These are phyloP conservation scores for Lathamus discolor DNA, from an alignment of 2,113 vertebrate genomes.

Conservation along the genomic window DNA sequence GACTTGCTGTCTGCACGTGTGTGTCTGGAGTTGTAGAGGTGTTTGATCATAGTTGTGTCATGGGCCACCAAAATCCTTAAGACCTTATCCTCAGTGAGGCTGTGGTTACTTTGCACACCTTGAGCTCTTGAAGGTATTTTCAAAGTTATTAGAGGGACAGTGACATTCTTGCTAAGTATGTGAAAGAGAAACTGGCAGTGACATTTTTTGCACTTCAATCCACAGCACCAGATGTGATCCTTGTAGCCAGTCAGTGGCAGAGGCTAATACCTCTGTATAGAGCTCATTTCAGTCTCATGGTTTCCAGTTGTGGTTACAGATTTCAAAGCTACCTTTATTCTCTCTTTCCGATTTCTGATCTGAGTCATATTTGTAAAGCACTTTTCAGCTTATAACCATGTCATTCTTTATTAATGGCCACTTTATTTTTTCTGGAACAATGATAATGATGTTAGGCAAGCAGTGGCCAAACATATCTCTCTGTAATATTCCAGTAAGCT, in stretches of 20 bases:
- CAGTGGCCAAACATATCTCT: background rate
- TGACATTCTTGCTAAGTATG: background rate
- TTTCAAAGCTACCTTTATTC: background rate
- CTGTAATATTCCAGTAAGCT: background rate
- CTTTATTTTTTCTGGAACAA: background rate
- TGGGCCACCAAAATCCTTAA: background rate
- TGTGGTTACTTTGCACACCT: background rate
- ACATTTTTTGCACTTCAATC: background rate
- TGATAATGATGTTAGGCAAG: background rate
- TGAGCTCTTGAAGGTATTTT: background rate
- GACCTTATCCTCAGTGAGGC: background rate
- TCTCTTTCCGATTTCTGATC: background rate
- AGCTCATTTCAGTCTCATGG: background rate
- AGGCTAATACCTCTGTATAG: background rate
- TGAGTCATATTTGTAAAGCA: background rate
- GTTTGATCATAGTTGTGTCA: background rate
- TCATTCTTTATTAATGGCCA: background rate
- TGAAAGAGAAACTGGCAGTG: background rate
- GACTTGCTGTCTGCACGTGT: background rate
- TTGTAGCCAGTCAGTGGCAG: background rate
- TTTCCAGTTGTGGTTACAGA: background rate
- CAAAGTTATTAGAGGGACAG: background rate
- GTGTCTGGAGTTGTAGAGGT: background rate
- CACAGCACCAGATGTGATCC: rapidly evolving
- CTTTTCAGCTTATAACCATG: background rate